Evolutionary conservation across 2,113 vertebrate genomes (phyloP).

Genomic region (Nansenia antarctica): DNA sequence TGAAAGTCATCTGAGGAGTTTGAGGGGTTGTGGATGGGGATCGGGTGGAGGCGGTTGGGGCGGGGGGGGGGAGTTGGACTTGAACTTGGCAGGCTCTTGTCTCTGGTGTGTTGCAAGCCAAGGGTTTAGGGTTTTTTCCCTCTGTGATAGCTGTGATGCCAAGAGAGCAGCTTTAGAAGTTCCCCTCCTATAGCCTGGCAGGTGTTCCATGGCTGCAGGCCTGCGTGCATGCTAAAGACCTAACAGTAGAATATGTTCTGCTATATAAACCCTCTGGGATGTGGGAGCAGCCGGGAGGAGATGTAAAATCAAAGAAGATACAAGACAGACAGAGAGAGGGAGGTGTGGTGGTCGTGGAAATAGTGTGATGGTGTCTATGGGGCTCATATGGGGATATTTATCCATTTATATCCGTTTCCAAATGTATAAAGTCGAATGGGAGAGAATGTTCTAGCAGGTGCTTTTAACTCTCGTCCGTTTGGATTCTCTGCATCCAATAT

Average conservation of each 20-base stretch:
- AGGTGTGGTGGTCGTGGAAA: not conserved
- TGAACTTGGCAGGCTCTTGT: constrained; percentile 8
- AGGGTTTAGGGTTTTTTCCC: not conserved
- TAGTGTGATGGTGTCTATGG: not conserved
- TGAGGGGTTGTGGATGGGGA: constrained; percentile 11
- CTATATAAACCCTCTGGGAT: not conserved
- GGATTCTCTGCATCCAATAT: not conserved
- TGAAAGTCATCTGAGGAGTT: constrained; percentile 28
- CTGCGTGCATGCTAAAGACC: not conserved
- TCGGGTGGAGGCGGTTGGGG: constrained; percentile 8
- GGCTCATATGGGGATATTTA: not conserved
- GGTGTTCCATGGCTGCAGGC: not conserved
- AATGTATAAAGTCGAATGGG: not conserved
- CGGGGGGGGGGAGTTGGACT: not conserved
- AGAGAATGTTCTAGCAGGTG: not conserved
- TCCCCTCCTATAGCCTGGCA: constrained; percentile 2
- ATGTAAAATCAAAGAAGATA: not conserved
- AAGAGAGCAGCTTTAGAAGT: constrained; percentile 8
- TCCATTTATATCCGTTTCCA: no score
- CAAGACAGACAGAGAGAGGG: not conserved
- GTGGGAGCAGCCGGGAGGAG: not conserved
- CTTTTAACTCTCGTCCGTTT: not conserved
- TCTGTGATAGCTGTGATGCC: not conserved
- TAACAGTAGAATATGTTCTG: not conserved
- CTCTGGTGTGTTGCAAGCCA: constrained; percentile 9